These are phyloP conservation scores for Vombatus ursinus DNA, from an alignment of 2,113 vertebrate genomes.

Conservation along the genomic window DNA sequence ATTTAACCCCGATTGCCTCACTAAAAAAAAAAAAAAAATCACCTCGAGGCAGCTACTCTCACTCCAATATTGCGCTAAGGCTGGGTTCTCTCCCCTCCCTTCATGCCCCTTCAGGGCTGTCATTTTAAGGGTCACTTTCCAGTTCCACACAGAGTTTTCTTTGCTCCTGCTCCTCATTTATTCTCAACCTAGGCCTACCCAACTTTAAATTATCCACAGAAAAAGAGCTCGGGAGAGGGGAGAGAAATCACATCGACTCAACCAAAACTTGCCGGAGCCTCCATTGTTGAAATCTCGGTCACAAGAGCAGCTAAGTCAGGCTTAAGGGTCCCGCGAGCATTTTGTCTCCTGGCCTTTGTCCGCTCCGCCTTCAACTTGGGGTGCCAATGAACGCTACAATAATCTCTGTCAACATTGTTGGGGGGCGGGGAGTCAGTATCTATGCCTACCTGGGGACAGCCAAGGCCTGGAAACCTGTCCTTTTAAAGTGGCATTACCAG, in stretches of 20 bases:
- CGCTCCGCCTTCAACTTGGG: no score
- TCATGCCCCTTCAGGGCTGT: no score
- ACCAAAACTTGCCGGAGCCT: background rate
- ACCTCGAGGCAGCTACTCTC: background rate
- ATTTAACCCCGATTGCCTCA: no score
- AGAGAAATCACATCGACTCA: background rate
- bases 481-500: no score
- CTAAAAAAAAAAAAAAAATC: no score
- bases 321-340: no score
- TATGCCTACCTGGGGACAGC: no score
- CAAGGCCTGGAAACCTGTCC: no score
- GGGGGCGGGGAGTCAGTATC: no score
- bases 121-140: background rate
- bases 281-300: background rate
- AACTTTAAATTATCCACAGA: background rate
- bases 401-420: no score
- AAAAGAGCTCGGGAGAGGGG: background rate
- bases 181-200: background rate
- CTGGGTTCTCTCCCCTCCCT: background rate
- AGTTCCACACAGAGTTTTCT: background rate
- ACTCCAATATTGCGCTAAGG: fast-evolving
- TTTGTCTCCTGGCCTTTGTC: background rate
- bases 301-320: background rate
- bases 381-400: no score
- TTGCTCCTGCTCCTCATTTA: background rate